Base-by-base conservation (phyloP, 2,797 vertebrate genomes). In the Rhinogobio ventralis region DNA sequence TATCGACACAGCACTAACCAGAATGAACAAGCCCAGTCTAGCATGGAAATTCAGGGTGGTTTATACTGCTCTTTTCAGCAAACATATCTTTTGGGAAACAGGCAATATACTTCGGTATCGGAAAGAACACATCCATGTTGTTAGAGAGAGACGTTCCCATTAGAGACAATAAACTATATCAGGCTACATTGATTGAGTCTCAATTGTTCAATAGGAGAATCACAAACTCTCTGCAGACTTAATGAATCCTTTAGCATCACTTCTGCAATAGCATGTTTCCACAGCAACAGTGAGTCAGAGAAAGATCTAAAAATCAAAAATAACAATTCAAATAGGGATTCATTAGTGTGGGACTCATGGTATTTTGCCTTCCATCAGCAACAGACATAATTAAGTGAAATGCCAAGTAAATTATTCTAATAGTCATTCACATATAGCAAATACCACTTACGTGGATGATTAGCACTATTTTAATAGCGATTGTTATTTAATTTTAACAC, bases 231-330 rank as follows among this genome's bases (percentile, higher is more conserved):
- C 76, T 64, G 23, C 67, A 73, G 76, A 85, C 83, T 45, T 79
- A 79, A 79, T 85, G 76, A 85, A 84, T 78, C 67, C 67, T 72
- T 33, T 42, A 79, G 83, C 75, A 79, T 85, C 67, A 64, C 33
- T 46, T 78, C 83, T 62, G 60, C 67, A 79, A 66, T 36, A 69
- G 36, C 39, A 69, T 0, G 67, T 79, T 62, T 36, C 83, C 83
- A 79, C 62, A 69, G 53, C 55, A 85, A 85, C 76, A 73, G 83
- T 64, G 76, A 79, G 67, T 64, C 76, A 73, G 60, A 64, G 30
- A 46, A 76, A 49, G 42, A 77, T n/a, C 28, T n/a, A 57, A 39
- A 62, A 73, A 62, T 20, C 15, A 28, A 39, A 62, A 82, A 71
- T 33, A 64, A 79, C 79, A 45, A 62, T 69, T 79, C 80, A 81